Percentiles rank a stretch among this genome's conserved stretches.
Evolutionary conservation across 2,797 vertebrate genomes (phyloP).

Genomic region (Caiman crocodilus): DNA sequence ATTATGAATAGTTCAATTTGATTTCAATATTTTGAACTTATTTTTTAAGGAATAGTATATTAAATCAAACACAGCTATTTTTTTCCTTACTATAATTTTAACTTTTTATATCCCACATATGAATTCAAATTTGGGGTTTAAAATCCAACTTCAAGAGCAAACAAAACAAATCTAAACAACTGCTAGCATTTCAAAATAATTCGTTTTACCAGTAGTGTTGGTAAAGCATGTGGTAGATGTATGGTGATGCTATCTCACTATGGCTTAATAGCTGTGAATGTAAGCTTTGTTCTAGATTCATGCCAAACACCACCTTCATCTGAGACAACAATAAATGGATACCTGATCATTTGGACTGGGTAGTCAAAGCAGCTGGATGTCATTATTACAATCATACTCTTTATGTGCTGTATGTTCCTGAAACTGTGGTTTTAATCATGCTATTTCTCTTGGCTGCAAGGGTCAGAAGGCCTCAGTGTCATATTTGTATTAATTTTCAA

Average conservation of each 20-base stretch:
- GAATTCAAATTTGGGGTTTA: not conserved
- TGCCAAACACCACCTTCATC: too few relatives aligned
- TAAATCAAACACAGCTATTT: not conserved
- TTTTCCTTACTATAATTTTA: not conserved
- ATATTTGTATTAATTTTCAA: not conserved
- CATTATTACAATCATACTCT: too few relatives aligned
- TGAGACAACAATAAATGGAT: too few relatives aligned
- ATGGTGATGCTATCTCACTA: too few relatives aligned
- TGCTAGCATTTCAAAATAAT: not conserved
- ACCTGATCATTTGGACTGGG: too few relatives aligned
- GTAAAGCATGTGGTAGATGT: too few relatives aligned
- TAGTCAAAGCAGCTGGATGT: too few relatives aligned
- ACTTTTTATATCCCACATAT: not conserved
- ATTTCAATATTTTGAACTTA: not conserved
- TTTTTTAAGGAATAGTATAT: rapidly evolving
- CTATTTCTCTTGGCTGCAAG: not conserved
- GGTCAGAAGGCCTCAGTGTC: too few relatives aligned
- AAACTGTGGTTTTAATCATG: not conserved
- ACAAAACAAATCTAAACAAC: not conserved
- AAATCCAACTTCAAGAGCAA: not conserved
- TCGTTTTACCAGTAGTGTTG: not conserved
- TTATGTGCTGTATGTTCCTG: too few relatives aligned
- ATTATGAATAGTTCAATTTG: not conserved
- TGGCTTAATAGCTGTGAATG: too few relatives aligned
- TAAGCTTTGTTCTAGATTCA: too few relatives aligned